Conservation (phyloP, 2,113 vertebrate species). For the Rattus rattus region DNA sequence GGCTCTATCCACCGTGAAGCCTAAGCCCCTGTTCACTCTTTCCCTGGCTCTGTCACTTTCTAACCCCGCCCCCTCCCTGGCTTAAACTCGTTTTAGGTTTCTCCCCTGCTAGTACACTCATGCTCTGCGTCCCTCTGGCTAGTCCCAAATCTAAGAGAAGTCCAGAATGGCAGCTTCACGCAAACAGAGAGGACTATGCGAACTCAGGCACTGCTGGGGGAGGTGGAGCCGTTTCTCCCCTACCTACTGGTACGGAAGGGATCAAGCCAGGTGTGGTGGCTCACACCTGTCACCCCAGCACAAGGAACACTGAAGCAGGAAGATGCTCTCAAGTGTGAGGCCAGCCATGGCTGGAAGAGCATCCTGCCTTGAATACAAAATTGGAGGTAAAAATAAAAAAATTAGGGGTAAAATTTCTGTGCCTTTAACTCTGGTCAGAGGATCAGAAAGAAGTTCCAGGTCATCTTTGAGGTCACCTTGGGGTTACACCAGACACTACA, state of each 20-base stretch:
- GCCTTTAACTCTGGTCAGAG: neutral
- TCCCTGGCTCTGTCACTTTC: neutral
- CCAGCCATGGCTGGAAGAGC: neutral
- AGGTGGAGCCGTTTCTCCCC: neutral
- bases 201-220: neutral
- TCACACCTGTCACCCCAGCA: too few species aligned
- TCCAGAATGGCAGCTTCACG: neutral
- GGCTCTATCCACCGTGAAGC: neutral
- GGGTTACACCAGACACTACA: neutral
- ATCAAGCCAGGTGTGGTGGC: neutral
- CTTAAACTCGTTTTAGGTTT: neutral
- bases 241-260: neutral
- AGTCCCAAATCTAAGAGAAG: neutral
- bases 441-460: too few species aligned
- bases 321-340: neutral
- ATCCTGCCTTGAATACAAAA: too few species aligned
- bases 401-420: neutral
- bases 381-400: too few species aligned
- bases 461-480: neutral
- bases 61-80: neutral
- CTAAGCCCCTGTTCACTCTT: neutral
- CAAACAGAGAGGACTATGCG: neutral
- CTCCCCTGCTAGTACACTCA: neutral
- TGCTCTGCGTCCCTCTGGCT: neutral
- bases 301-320: neutral